phyloP scores from a whole-genome alignment of 2,888 invertebrate species.

The Thumatha senex region DNA sequence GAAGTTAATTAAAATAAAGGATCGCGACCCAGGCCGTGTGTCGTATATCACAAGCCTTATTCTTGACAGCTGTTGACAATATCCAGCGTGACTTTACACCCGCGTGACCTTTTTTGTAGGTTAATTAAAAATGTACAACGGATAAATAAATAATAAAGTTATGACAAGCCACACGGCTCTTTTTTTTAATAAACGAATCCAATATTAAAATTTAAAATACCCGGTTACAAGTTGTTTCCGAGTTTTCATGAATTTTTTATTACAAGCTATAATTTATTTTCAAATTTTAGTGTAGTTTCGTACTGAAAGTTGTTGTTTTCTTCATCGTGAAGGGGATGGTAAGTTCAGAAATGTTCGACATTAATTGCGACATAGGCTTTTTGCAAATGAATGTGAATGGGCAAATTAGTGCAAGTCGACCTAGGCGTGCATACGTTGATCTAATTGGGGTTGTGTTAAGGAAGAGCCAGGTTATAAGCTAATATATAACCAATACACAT shows the following conservation, averaged over 20 bases:
- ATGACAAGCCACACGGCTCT: slow-evolving; percentile 27
- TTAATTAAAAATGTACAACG: slow-evolving; percentile 32
- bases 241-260: slow-evolving; percentile 15
- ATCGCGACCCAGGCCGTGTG: slow-evolving; percentile 37
- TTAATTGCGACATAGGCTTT: no score
- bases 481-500: no score
- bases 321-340: no score
- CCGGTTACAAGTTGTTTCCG: slow-evolving; percentile 16
- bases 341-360: no score
- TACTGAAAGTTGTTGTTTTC: no score
- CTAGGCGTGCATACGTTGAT: no score
- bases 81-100: slow-evolving; percentile 30
- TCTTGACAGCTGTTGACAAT: slow-evolving; percentile 50
- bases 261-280: slow-evolving; percentile 3
- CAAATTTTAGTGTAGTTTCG: no score
- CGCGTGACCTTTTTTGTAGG: slow-evolving; percentile 27
- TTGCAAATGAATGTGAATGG: no score
- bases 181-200: slow-evolving; percentile 26
- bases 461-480: no score
- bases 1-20: slow-evolving; percentile 58
- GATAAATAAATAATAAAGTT: slow-evolving; percentile 38
- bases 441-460: no score
- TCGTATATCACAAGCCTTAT: slow-evolving; percentile 43
- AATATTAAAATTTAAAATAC: slow-evolving; percentile 19
- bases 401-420: no score